Percentiles rank a stretch among this genome's conserved stretches.
Conservation (phyloP, 1,140 invertebrate species). For the Drosophila athabasca region DNA sequence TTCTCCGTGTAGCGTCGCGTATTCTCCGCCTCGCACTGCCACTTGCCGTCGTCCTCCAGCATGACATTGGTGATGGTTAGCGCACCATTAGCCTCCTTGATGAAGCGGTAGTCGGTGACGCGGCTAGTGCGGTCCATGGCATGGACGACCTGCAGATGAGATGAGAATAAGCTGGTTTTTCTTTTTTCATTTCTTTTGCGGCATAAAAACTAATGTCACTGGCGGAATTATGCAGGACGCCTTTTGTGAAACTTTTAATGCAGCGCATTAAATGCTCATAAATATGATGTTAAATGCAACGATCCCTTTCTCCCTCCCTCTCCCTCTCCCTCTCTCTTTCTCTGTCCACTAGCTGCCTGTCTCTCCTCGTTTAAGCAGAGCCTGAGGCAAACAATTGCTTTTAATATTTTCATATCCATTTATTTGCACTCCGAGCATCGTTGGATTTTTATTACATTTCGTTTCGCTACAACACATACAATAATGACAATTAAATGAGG, state of each 20-base stretch:
- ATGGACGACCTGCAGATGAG: constrained; percentile 81
- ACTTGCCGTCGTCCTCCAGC: constrained; percentile 88
- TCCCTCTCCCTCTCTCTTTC: not conserved
- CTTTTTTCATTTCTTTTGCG: constrained; percentile 16
- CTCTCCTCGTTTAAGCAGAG: too few relatives aligned
- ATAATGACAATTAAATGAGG: constrained; percentile 73
- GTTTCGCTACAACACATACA: constrained; percentile 45
- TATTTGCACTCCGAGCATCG: constrained; percentile 61
- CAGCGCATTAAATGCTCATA: constrained; percentile 63
- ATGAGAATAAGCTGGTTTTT: not conserved
- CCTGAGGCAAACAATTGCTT: constrained; percentile 45
- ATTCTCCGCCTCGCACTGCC: constrained; percentile 88
- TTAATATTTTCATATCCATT: constrained; percentile 73
- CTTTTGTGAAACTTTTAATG: constrained; percentile 56
- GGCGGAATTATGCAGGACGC: constrained; percentile 62
- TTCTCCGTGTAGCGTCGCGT: constrained; percentile 86
- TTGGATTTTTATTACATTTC: constrained; percentile 57
- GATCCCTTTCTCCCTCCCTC: not conserved
- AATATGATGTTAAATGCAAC: constrained; percentile 59
- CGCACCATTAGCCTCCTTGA: constrained; percentile 86
- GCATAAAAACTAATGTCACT: constrained; percentile 62
- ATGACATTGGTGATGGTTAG: constrained; percentile 88
- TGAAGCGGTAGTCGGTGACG: constrained; percentile 85
- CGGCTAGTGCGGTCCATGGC: constrained; percentile 85
- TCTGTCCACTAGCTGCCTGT: constrained; percentile 1